These are phyloP conservation scores for Chlorops oryzae DNA, from an alignment of 1,140 invertebrate genomes.

Conservation along the genomic window DNA sequence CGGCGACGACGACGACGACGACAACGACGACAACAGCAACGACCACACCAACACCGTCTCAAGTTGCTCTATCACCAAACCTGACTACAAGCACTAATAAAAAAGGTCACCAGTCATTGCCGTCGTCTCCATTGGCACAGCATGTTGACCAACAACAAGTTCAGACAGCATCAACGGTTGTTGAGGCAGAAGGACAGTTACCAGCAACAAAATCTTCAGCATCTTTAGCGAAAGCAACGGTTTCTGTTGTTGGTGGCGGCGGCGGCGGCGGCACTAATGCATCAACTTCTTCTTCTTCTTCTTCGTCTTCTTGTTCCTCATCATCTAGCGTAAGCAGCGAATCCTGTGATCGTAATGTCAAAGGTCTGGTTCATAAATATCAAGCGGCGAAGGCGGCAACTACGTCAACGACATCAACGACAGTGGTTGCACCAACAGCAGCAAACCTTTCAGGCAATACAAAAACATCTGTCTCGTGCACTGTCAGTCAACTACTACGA, in stretches of 20 bases:
- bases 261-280: too few species aligned
- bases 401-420: conserved; percentile 13
- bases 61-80: conserved; percentile 8
- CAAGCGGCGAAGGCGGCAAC: conserved; percentile 47
- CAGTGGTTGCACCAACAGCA: background rate
- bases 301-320: conserved; percentile 37
- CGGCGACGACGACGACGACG: conserved; percentile 20
- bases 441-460: too few species aligned
- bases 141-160: conserved; percentile 31
- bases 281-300: conserved; percentile 14
- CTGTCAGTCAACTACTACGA: conserved; percentile 33
- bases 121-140: conserved; percentile 44
- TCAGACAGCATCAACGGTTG: conserved; percentile 8
- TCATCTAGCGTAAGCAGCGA: conserved; percentile 37
- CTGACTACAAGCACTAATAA: conserved; percentile 7
- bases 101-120: conserved; percentile 41
- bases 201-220: conserved; percentile 12
- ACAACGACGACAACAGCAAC: conserved; percentile 21
- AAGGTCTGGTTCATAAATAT: conserved; percentile 67
- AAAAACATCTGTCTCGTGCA: too few species aligned
- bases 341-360: conserved; percentile 61
- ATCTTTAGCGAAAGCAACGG: conserved; percentile 14
- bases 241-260: too few species aligned
- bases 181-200: too few species aligned
- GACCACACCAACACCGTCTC: conserved; percentile 28